Evolutionary conservation across 1,140 invertebrate genomes (phyloP).

Genomic region (Zaprionus inermis): DNA sequence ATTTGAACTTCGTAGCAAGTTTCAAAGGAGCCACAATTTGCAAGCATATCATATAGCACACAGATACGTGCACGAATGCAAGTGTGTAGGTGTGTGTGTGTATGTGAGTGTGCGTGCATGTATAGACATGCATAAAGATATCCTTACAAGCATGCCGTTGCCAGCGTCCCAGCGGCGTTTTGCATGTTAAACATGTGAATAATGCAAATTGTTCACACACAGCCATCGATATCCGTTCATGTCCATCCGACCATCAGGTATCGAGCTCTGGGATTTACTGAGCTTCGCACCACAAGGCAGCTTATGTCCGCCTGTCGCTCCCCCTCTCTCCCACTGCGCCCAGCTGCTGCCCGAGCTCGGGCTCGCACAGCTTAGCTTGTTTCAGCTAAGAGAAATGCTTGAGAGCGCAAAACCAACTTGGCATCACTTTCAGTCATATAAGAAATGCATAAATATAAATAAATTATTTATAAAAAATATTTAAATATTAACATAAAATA

Average conservation of each 20-base stretch:
- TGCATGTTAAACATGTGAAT: slow-evolving; percentile 80
- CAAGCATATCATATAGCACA: slow-evolving; percentile 29
- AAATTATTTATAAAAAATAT: not conserved
- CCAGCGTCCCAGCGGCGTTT: slow-evolving; percentile 68
- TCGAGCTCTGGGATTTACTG: slow-evolving; percentile 68
- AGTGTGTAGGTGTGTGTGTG: not conserved
- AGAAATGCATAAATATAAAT: not conserved
- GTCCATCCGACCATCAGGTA: slow-evolving; percentile 68
- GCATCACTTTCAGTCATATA: not conserved
- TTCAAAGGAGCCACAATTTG: slow-evolving; percentile 43
- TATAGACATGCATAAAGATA: slow-evolving; percentile 20
- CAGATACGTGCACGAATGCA: not conserved
- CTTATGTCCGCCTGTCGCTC: slow-evolving; percentile 32
- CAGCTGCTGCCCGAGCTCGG: not conserved
- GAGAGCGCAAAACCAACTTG: not conserved
- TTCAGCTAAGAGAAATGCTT: not conserved
- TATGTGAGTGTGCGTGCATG: slow-evolving; percentile 3
- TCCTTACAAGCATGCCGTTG: slow-evolving; percentile 29
- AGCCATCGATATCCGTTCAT: slow-evolving; percentile 44
- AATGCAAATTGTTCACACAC: slow-evolving; percentile 76
- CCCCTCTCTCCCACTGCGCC: slow-evolving; percentile 1
- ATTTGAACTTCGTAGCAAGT: slow-evolving; percentile 33
- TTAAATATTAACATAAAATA: not conserved
- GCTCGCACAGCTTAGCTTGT: slow-evolving; percentile 1
- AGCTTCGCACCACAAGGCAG: slow-evolving; percentile 53